Evolutionary conservation across 2,888 invertebrate genomes (phyloP), one percentile per base, ranked within the genome.

Genomic region (Gibbula magus): DNA sequence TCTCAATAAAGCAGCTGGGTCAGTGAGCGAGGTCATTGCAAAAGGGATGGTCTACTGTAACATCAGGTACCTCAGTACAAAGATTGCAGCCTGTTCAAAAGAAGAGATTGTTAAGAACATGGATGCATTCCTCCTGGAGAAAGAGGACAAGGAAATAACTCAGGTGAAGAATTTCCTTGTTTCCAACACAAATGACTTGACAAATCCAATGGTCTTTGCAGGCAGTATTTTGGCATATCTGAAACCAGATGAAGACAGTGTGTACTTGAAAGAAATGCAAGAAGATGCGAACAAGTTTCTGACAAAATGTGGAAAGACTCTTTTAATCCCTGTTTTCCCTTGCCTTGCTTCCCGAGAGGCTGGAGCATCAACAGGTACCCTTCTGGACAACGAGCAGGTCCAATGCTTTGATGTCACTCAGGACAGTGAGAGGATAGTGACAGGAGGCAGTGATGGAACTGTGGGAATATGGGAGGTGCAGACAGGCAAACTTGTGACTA

Each of bases 71-170:
- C 83, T 91, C 0, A 78, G 81, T 56, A 86, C 88, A 7, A 88
- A 84, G 73, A 86, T 91, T 29, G 73, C 83, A 45, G 86, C 87
- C 3, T 86, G 85, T 67, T 88, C 89, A 13, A 53, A 93, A 94
- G 66, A 94, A 95, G 75, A 85, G 84, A 96, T 91, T 0, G 78
- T 97, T 82, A 95, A 96, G 77, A 95, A 95, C 91, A 96, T 98
- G 78, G 95, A 96, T 86, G 94, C 94, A 75, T 96, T 97, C 78
- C 96, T 96, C 91, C 95, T 96, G 66, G 96, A 97, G 89, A 96
- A 97, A 1, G 95, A 96, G 52, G 95, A 96, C 81, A 94, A 97
- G 66, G 96, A 96, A 94, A 94, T 94, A 29, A 94, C 96, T 88
- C 96, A 97, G 0, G 96, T 90, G 10, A 80, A 82, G 51, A 81